A percentile compares a stretch with the other conserved stretches of the same genome.
Evolutionary conservation across 2,888 invertebrate species (phyloP).

Genomic region (Argyresthia goedartella): DNA sequence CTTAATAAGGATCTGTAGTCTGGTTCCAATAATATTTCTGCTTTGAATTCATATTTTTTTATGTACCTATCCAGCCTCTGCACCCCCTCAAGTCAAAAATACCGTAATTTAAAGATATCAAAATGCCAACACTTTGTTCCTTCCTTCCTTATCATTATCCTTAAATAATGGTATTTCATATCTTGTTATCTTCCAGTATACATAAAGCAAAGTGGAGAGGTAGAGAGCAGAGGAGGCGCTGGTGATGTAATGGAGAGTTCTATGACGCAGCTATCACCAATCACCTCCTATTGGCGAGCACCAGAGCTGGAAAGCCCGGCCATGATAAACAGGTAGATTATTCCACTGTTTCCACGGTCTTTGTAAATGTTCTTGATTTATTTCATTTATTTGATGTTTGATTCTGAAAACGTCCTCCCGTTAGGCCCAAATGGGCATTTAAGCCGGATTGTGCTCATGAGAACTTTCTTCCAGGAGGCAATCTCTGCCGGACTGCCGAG

Average conservation of each 20-base stretch:
- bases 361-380: neutral
- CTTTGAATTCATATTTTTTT: too few species aligned
- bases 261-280: slow-evolving; percentile 45
- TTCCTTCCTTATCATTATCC: neutral
- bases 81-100: too few species aligned
- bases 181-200: slow-evolving; percentile 29
- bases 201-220: slow-evolving; percentile 75
- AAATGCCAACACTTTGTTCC: neutral
- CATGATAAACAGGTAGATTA: slow-evolving; percentile 34
- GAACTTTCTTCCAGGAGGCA: slow-evolving; percentile 26
- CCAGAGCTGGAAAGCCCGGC: slow-evolving; percentile 42
- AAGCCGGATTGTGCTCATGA: neutral
- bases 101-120: too few species aligned
- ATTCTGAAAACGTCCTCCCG: neutral
- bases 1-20: neutral
- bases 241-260: slow-evolving; percentile 41
- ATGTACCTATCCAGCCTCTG: too few species aligned
- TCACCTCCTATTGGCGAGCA: slow-evolving; percentile 49
- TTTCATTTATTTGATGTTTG: too few species aligned
- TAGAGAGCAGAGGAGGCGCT: slow-evolving; percentile 71
- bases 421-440: neutral
- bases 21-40: neutral
- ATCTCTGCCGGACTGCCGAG: slow-evolving; percentile 48
- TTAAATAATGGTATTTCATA: neutral
- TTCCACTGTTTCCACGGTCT: neutral